A percentile compares a stretch with the other conserved stretches of the same genome.
Conservation (phyloP, 2,888 invertebrate species). For the Lutraria lutraria region DNA sequence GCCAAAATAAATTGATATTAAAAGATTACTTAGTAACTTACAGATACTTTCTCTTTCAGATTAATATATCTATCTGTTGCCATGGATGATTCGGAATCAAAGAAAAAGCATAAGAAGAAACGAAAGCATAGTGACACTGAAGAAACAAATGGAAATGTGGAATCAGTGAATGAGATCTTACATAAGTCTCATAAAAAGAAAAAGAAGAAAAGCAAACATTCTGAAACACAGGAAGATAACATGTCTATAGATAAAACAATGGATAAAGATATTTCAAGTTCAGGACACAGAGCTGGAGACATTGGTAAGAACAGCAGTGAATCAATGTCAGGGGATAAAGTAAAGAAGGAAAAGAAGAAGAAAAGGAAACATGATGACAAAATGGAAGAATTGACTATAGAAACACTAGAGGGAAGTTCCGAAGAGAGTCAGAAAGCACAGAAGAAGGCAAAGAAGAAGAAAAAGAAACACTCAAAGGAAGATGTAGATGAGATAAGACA, state of each 20-base stretch:
- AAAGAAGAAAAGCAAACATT: conserved; percentile 51
- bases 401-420: not conserved
- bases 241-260: not conserved
- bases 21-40: too few relatives aligned
- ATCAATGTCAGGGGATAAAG: conserved; percentile 42
- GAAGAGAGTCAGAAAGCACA: not conserved
- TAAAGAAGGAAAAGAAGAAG: conserved; percentile 48
- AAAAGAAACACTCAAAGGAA: not conserved
- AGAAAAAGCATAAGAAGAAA: conserved; percentile 45
- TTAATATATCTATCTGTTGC: not conserved
- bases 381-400: not conserved
- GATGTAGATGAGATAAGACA: not conserved
- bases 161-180: conserved; percentile 13
- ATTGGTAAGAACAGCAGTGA: conserved; percentile 31
- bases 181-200: conserved; percentile 52
- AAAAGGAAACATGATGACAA: not conserved
- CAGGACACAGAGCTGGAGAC: not conserved
- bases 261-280: not conserved
- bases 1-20: not conserved
- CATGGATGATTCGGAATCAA: not conserved
- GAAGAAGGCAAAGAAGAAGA: conserved; percentile 9
- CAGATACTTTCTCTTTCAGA: not conserved
- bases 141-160: not conserved
- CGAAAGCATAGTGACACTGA: conserved; percentile 11
- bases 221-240: not conserved